phyloP scores from a whole-genome alignment of 2,888 invertebrate genomes.

The Ectobius pallidus region DNA sequence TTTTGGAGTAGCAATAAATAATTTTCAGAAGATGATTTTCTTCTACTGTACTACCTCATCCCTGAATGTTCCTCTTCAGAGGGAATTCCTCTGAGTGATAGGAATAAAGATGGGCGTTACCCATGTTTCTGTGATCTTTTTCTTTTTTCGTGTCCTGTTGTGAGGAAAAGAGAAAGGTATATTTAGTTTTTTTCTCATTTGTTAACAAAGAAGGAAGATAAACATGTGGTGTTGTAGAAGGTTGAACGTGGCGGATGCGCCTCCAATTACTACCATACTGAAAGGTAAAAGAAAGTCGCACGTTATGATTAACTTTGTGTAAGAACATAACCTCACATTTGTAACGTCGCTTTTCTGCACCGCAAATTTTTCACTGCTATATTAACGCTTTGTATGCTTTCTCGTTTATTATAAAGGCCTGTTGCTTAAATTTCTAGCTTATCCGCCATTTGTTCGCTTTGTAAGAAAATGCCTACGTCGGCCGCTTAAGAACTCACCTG shows the following conservation, averaged over 20 bases:
- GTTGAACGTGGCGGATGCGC: constrained; percentile 23
- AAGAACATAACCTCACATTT: neutral
- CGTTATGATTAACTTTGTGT: neutral
- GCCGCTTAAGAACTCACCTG: too few species aligned
- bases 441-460: too few species aligned
- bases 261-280: constrained; percentile 32
- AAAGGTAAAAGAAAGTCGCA: constrained; percentile 39
- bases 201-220: too few species aligned
- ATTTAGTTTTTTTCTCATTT: too few species aligned
- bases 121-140: too few species aligned
- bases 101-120: neutral
- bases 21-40: too few species aligned
- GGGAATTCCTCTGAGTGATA: constrained; percentile 6
- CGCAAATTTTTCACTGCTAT: neutral
- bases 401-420: neutral
- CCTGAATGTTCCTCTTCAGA: neutral
- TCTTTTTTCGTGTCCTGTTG: too few species aligned
- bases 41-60: too few species aligned
- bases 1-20: neutral
- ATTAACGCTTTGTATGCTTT: neutral
- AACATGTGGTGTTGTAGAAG: constrained; percentile 39
- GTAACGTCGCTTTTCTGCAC: constrained; percentile 25
- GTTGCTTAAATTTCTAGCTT: neutral
- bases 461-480: too few species aligned
- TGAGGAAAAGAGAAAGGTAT: too few species aligned